A percentile compares a stretch with the other conserved stretches of the same genome.
Evolutionary conservation across 2,888 invertebrate genomes (phyloP).

Genomic region (Eristalis intricaria): DNA sequence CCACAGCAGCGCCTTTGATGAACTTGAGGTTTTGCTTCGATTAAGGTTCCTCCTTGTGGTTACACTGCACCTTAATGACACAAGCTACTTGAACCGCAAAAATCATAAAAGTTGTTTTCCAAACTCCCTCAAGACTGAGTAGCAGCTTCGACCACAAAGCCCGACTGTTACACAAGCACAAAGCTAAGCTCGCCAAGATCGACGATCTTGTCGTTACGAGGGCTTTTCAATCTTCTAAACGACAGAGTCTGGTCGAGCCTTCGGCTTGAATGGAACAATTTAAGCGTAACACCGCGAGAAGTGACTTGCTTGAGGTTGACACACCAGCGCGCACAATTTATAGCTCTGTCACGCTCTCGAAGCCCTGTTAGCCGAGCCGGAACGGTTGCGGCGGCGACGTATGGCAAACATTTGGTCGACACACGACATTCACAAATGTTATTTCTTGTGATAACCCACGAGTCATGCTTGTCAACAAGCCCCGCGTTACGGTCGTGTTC

Average conservation of each 20-base stretch:
- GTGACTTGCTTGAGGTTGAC: background rate
- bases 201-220: background rate
- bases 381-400: background rate
- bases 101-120: background rate
- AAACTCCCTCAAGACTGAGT: background rate
- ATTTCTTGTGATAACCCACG: background rate
- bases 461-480: constrained; percentile 11
- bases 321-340: background rate
- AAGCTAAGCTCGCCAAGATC: background rate
- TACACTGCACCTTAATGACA: background rate
- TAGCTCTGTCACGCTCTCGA: constrained; percentile 13
- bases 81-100: background rate
- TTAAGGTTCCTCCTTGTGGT: background rate
- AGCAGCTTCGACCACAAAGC: background rate
- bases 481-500: background rate
- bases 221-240: background rate
- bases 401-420: background rate
- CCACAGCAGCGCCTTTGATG: background rate
- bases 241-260: background rate
- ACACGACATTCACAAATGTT: background rate
- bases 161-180: background rate
- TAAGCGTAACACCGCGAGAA: background rate
- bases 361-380: background rate
- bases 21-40: background rate
- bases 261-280: background rate